Evolutionary conservation across 2,113 vertebrate genomes (phyloP), one percentile per base, ranked within the genome.

Genomic region (Daphoenositta chrysoptera): DNA sequence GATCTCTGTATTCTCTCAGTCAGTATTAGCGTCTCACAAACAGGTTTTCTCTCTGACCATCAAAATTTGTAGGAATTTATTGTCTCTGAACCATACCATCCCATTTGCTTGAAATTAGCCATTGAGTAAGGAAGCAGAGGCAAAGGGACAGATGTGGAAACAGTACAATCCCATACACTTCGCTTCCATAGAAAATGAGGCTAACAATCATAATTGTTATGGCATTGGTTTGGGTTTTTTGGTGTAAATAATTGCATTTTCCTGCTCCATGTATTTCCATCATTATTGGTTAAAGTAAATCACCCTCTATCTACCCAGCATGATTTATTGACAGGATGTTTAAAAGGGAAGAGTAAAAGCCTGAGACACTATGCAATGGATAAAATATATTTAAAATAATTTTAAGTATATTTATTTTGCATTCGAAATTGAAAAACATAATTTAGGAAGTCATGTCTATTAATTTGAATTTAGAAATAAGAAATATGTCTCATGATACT

Each of bases 391-490:
- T 92, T 92, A 22, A 71, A 28, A 64, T 75, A 22, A 76, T 78
- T 87, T 92, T 37, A 51, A 75, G 19, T 31, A 48, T 71, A 87
- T 89, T 71, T 80, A 95, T 91, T 85, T 84, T 89, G 20, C 11
- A 31, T 76, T 91, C 91, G 47, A 87, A 93, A 89, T 42, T 64
- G 68, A 86, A 73, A 88, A 89, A 58, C 17, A 7, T 69, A 50
- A 53, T 58, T 91, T 91, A 84, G 60, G 51, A 81, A 51, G 21
- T 10, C 40, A 75, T 39, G 16, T 64, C 80, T 93, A 84, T 84
- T 94, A 92, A 94, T 92, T 45, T 72, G 33, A 87, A 89, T 84
- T 89, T 81, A 60, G 44, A 92, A 89, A 72, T 60, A 91, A 92
- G 65, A 87, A 89, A 79, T 85, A 80, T 15, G 17, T 56, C 26